A percentile compares a stretch with the other conserved stretches of the same genome.
Conservation (phyloP, 1,140 invertebrate species). For the Bombus cullumanus region DNA sequence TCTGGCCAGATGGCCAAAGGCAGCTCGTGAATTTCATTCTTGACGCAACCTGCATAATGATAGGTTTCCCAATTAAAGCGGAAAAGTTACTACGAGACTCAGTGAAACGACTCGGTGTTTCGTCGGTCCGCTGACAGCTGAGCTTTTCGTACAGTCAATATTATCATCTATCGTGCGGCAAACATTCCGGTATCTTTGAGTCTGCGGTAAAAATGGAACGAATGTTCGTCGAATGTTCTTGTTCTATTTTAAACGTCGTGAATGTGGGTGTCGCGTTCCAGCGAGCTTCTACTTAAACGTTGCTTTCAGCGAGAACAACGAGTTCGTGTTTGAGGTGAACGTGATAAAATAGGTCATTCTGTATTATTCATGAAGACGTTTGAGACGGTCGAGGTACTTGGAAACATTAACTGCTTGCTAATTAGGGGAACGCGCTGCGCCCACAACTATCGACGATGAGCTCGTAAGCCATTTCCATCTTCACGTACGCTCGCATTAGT, state of each 20-base stretch:
- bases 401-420: conserved; percentile 29
- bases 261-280: too few species aligned
- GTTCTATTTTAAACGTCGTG: neutral
- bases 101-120: neutral
- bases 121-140: neutral
- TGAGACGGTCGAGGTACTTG: neutral
- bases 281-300: neutral
- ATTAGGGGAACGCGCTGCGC: conserved; percentile 12
- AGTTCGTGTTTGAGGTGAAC: neutral
- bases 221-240: neutral
- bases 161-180: neutral
- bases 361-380: conserved; percentile 25
- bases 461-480: neutral
- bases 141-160: neutral
- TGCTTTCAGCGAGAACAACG: too few species aligned
- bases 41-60: neutral
- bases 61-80: neutral
- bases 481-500: neutral
- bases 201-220: neutral
- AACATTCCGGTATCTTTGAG: too few species aligned
- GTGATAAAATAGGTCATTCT: conserved; percentile 2
- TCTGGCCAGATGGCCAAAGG: too few species aligned
- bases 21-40: neutral
- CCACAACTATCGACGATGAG: conserved; percentile 17
- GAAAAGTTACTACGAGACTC: neutral